phyloP scores from a whole-genome alignment of 2,888 invertebrate species.

The Callimorpha dominula region DNA sequence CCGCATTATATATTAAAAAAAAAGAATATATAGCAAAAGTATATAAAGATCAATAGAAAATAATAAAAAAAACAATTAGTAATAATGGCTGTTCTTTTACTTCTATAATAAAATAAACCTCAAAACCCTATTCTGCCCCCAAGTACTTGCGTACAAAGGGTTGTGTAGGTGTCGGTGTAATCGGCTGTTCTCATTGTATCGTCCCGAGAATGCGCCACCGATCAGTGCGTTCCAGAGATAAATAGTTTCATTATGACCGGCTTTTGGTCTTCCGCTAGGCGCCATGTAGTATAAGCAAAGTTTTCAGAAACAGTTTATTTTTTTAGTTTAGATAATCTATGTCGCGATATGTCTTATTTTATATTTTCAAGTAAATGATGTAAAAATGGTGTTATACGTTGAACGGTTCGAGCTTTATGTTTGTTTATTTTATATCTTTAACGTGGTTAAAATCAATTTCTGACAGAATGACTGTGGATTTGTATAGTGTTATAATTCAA shows the following conservation, averaged over 20 bases:
- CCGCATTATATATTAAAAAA: too few relatives aligned
- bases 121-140: not conserved
- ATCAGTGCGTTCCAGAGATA: slow-evolving; percentile 76
- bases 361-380: not conserved
- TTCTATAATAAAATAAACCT: slow-evolving; percentile 1
- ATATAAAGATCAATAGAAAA: too few relatives aligned
- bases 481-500: too few relatives aligned
- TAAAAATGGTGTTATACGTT: not conserved
- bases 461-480: too few relatives aligned
- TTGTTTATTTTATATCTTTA: too few relatives aligned
- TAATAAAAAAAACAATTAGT: too few relatives aligned
- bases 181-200: slow-evolving; percentile 60
- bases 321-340: not conserved
- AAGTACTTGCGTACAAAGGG: slow-evolving; percentile 31
- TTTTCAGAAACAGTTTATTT: slow-evolving; percentile 33
- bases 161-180: slow-evolving; percentile 43
- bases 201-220: slow-evolving; percentile 56
- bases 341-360: not conserved
- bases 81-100: not conserved
- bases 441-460: too few relatives aligned
- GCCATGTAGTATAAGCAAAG: slow-evolving; percentile 56
- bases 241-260: slow-evolving; percentile 82
- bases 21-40: too few relatives aligned
- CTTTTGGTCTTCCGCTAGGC: slow-evolving; percentile 72
- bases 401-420: not conserved